Base-by-base conservation (phyloP, 2,888 invertebrate species). In the Agrotis exclamationis region DNA sequence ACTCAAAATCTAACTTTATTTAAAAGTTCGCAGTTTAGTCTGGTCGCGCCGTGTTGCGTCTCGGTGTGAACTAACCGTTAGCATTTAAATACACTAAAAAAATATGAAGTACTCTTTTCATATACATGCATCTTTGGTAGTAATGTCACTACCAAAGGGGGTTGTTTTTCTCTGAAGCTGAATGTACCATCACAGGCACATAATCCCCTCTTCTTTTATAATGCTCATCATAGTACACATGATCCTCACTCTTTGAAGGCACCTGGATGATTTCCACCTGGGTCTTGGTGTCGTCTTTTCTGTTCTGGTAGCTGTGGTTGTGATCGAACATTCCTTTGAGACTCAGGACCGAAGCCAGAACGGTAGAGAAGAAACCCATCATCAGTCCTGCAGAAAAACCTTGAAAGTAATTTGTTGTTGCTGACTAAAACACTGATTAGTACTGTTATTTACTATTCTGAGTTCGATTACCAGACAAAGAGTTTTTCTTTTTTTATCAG, bases 321-420 rank as follows among this genome's bases (percentile, higher is more conserved):
- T 87, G 95, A 86, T 88, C 93, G 28, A 95, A 94, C 90, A 97
- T 92, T 44, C 96, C 97, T 76, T 96, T 96, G 45, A 97, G 92
- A 51, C 97, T 97, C 1, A 97, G 93, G 5, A 97, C 96, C 1
- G 97, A 97, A 0, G 97, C 97, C 87, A 97, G 92, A 7, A 97
- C 96, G 0, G 95, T 95, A 0, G 96, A 94, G 84, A 96, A 93
- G 85, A 96, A 92, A 0, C 94, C 95, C 91, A 95, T 92, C 88
- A 96, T 91, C 0, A 96, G 87, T 79, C 96, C 95, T 96, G 87
- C 16, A 86, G 86, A 50, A 4, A 79, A 68, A 63, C 33, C 16
- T 50, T 76, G 5, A 28, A 60, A 47, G 16, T 74, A 22, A 68
- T 75, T 47, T 62, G 11, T 39, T 72, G 39, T 47, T 47, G 13